These are phyloP conservation scores for Aleiodes alternator DNA, from an alignment of 2,888 invertebrate genomes.

Conservation along the genomic window DNA sequence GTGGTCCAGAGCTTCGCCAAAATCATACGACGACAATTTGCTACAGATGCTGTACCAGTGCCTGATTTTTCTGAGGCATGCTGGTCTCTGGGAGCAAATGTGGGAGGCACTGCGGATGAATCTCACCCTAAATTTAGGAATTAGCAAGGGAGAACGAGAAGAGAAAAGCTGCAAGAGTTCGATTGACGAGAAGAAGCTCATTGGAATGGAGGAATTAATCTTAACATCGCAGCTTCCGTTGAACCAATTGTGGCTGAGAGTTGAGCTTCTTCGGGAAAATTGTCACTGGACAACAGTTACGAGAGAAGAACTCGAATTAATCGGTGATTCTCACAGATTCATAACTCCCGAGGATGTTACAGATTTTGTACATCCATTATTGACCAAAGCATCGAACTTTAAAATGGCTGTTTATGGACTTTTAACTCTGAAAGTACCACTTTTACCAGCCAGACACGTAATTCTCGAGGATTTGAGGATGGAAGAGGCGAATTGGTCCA, in stretches of 20 bases:
- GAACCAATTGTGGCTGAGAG: slow-evolving; percentile 85
- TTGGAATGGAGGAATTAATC: slow-evolving; percentile 81
- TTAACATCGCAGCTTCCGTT: slow-evolving; percentile 82
- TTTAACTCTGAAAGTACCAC: slow-evolving; percentile 79
- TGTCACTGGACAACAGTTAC: slow-evolving; percentile 82
- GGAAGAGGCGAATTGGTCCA: slow-evolving; percentile 64
- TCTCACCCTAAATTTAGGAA: slow-evolving; percentile 80
- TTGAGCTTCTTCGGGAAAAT: slow-evolving; percentile 84
- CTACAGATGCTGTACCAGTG: slow-evolving; percentile 76
- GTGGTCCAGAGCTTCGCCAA: slow-evolving; percentile 61
- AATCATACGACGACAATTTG: slow-evolving; percentile 64
- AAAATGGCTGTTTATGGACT: slow-evolving; percentile 80
- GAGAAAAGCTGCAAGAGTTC: slow-evolving; percentile 61
- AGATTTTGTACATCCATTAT: slow-evolving; percentile 83
- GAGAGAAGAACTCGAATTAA: slow-evolving; percentile 74
- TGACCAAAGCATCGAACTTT: slow-evolving; percentile 78
- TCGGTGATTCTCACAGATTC: slow-evolving; percentile 82
- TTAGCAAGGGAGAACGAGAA: slow-evolving; percentile 56
- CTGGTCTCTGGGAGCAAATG: slow-evolving; percentile 85
- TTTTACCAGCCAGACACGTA: slow-evolving; percentile 75
- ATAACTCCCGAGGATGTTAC: slow-evolving; percentile 81
- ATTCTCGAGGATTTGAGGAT: slow-evolving; percentile 64
- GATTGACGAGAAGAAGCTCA: slow-evolving; percentile 76
- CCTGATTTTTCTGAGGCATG: slow-evolving; percentile 81
- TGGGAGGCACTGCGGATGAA: slow-evolving; percentile 84